phyloP scores from a whole-genome alignment of 2,113 vertebrate genomes.

The Scolopax mira region DNA sequence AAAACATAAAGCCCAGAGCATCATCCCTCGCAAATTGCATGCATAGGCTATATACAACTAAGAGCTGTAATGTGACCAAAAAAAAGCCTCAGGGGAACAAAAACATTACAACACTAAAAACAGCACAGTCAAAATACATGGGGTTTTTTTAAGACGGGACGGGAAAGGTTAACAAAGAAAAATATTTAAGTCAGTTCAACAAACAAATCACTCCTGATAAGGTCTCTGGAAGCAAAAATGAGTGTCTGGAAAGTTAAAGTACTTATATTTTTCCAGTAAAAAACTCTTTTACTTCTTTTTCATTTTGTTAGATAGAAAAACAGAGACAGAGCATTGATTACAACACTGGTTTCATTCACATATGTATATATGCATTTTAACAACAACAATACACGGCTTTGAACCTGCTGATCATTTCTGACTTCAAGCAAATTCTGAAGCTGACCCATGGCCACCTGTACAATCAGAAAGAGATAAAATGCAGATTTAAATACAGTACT shows the following conservation, averaged over 20 bases:
- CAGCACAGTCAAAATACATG: neutral
- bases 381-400: neutral
- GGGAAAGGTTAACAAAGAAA: neutral
- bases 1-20: neutral
- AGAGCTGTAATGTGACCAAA: neutral
- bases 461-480: slow-evolving; percentile 47
- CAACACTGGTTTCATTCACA: neutral
- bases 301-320: neutral
- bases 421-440: neutral
- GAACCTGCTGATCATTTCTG: neutral
- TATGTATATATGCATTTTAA: neutral
- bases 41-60: neutral
- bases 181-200: neutral
- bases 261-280: neutral
- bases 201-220: neutral
- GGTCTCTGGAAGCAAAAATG: neutral
- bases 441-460: neutral
- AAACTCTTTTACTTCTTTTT: neutral
- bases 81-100: neutral
- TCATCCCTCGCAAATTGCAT: neutral
- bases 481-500: neutral
- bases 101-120: neutral
- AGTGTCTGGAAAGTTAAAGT: neutral
- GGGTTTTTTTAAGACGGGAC: neutral
- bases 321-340: neutral